A percentile compares a stretch with the other conserved stretches of the same genome.
Evolutionary conservation across 2,113 vertebrate species (phyloP).

Genomic region (Thunnus thynnus): DNA sequence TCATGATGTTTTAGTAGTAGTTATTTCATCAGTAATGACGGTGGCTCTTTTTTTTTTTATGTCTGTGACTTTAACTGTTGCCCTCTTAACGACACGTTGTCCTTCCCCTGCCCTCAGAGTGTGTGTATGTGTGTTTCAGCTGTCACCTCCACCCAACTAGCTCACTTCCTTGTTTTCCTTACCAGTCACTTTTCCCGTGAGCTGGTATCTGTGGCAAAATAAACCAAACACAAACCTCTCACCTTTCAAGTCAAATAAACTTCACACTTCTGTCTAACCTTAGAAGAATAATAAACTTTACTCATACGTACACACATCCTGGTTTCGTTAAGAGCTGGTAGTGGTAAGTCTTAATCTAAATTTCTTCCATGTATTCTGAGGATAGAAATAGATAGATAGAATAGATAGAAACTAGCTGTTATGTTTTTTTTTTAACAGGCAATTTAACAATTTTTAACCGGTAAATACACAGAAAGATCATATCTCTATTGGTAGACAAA

Average conservation of each 20-base stretch:
- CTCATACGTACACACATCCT: slow-evolving; percentile 45
- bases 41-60: neutral
- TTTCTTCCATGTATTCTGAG: neutral
- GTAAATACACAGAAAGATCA: neutral
- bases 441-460: too few species aligned
- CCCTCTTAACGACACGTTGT: slow-evolving; percentile 63
- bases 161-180: slow-evolving; percentile 78
- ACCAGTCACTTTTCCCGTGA: slow-evolving; percentile 73
- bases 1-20: neutral
- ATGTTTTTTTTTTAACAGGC: neutral
- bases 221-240: slow-evolving; percentile 77
- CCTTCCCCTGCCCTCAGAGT: slow-evolving; percentile 65
- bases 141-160: slow-evolving; percentile 64
- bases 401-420: neutral
- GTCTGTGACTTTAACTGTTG: slow-evolving; percentile 28
- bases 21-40: neutral
- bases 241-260: slow-evolving; percentile 80
- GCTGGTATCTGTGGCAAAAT: slow-evolving; percentile 75
- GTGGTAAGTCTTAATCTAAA: too few species aligned
- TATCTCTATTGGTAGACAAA: neutral
- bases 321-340: neutral
- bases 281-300: slow-evolving; percentile 72
- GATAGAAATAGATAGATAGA: neutral
- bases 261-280: slow-evolving; percentile 47
- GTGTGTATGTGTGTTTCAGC: slow-evolving; percentile 41